Conservation (phyloP, 2,888 invertebrate species). For the Drosophila melanocephala region DNA sequence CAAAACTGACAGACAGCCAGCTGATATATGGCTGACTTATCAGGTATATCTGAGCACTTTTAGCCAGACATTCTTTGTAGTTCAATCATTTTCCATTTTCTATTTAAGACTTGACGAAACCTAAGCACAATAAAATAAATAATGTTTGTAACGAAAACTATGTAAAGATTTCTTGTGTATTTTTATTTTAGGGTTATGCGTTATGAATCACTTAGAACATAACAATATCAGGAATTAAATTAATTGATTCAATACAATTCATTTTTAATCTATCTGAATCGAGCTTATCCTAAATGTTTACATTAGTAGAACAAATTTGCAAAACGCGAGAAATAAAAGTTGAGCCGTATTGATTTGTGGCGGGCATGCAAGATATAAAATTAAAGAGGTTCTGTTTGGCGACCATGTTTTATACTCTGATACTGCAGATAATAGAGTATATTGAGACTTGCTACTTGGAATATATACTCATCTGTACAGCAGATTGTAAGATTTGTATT, state of each 20-base stretch:
- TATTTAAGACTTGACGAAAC: not conserved
- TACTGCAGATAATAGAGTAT: not conserved
- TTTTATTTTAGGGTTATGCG: not conserved
- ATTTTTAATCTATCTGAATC: not conserved
- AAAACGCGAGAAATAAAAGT: not conserved
- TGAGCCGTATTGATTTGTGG: no score
- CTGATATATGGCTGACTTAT: slow-evolving; percentile 53
- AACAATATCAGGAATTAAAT: not conserved
- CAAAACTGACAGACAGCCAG: slow-evolving; percentile 59
- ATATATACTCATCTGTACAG: not conserved
- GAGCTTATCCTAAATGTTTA: not conserved
- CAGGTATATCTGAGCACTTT: slow-evolving; percentile 30
- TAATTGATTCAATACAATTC: not conserved
- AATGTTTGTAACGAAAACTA: no score
- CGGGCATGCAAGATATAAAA: no score
- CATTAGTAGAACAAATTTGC: not conserved
- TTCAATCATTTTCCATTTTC: not conserved
- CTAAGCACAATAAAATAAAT: not conserved
- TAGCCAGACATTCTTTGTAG: slow-evolving; percentile 5
- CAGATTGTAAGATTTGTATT: no score
- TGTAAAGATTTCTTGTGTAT: no score
- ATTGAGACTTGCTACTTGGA: not conserved
- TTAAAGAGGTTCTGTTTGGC: not conserved
- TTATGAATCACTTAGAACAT: not conserved
- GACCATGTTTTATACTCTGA: not conserved